Evolutionary conservation across 2,797 vertebrate species (phyloP), one percentile per base, ranked within the genome.

Genomic region (Poliocrania exsul): DNA sequence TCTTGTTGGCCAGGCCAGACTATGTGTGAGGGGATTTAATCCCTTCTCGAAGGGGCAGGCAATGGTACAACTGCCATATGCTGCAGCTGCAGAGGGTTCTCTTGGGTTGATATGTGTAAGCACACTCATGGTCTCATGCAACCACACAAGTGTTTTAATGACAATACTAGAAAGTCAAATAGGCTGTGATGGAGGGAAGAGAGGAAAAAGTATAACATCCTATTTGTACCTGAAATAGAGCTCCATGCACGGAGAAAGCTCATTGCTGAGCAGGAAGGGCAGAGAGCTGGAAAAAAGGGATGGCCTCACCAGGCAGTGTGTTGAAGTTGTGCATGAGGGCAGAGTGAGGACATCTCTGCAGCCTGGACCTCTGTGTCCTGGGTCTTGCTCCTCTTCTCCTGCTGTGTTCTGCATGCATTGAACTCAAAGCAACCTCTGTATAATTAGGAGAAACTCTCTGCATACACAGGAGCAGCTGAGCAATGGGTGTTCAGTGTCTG

Each of bases 281-380:
- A 14, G 69, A 50, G n/a, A 54, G 25, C 11, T 7, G 9, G 33
- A 26, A 61, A 56, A 62, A 38, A 33, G 33, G 42, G 35, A 21
- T 57, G 50, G 3, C n/a, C 8, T 38, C 37, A 51, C 15, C 44
- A 77, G 51, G 6, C 49, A 65, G 37, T 0, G 1, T n/a, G 13
- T n/a, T 65, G 58, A 42, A 31, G 12, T 25, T 80, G 18, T n/a
- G n/a, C 12, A 1, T 5, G 50, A 54, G 40, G 51, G 51, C 60
- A 29, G 73, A 6, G 10, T 0, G 50, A 65, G 58, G 46, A 19
- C 33, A 25, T 6, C 58, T 69, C 46, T 37, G 47, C 77, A 81
- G 50, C 16, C 40, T 70, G 40, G 54, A 6, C 28, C 65, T 8
- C 29, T 11, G 2, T 33, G 20, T 56, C 24, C 38, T 44, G 77